These are phyloP conservation scores for Caenorhabditis inopinata DNA, from an alignment of 1,140 invertebrate genomes.

Conservation along the genomic window DNA sequence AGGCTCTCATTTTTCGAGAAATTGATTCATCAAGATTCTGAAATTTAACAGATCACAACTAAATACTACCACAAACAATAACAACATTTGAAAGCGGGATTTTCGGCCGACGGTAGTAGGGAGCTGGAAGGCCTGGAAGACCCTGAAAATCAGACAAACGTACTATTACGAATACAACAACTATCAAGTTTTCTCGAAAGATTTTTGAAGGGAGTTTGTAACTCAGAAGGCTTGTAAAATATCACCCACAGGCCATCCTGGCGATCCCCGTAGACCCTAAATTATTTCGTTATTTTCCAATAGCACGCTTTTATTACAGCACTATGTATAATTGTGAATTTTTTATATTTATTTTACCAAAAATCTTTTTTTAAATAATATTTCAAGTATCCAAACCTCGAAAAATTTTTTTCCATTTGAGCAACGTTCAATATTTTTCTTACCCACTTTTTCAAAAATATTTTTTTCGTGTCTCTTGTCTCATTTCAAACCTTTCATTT, in stretches of 20 bases:
- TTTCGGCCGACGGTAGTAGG: constrained; percentile 6
- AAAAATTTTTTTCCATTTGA: too few species aligned
- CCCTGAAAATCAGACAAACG: constrained; percentile 30
- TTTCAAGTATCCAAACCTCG: too few species aligned
- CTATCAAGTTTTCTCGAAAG: too few species aligned
- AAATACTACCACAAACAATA: constrained; percentile 23
- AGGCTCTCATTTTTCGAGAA: constrained; percentile 57
- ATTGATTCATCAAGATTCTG: constrained; percentile 53
- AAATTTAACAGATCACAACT: constrained; percentile 47
- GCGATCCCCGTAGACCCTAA: constrained; percentile 46
- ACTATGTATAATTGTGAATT: background rate
- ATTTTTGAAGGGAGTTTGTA: too few species aligned
- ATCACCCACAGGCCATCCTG: constrained; percentile 47
- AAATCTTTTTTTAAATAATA: too few species aligned
- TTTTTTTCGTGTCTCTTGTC: too few species aligned
- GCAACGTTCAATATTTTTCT: too few species aligned
- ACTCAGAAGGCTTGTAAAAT: background rate
- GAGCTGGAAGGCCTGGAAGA: constrained; percentile 28
- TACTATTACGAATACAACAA: too few species aligned
- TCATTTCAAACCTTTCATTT: too few species aligned
- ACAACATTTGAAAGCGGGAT: constrained; percentile 27
- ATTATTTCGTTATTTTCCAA: background rate
- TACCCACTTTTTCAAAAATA: too few species aligned
- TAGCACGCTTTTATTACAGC: too few species aligned
- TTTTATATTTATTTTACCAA: too few species aligned